These are phyloP conservation scores for Listronotus oregonensis DNA, from an alignment of 1,140 invertebrate genomes.

Conservation along the genomic window DNA sequence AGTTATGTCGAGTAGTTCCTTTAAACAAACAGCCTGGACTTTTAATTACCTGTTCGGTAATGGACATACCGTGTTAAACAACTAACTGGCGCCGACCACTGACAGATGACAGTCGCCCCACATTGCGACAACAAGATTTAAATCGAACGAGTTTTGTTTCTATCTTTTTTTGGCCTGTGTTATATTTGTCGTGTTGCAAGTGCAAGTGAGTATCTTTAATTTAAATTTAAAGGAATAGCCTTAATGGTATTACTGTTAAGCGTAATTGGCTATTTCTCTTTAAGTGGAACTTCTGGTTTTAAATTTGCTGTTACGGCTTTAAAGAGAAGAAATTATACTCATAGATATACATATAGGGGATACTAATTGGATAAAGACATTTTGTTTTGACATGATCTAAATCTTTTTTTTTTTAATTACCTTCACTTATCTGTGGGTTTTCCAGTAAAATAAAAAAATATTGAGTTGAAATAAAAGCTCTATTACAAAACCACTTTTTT, in stretches of 20 bases:
- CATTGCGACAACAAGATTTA: slow-evolving; percentile 46
- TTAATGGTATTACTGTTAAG: slow-evolving; percentile 30
- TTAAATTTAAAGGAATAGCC: slow-evolving; percentile 35
- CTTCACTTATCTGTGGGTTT: too few relatives aligned
- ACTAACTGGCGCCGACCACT: slow-evolving; percentile 49
- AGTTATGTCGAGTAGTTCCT: slow-evolving; percentile 51
- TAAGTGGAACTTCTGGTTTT: slow-evolving; percentile 32
- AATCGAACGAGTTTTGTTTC: slow-evolving; percentile 33
- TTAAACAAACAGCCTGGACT: slow-evolving; percentile 53
- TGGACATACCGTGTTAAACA: slow-evolving; percentile 56
- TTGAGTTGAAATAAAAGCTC: too few relatives aligned
- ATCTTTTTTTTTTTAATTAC: too few relatives aligned
- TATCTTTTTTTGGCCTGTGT: slow-evolving; percentile 20
- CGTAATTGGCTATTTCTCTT: slow-evolving; percentile 21
- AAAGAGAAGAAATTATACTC: too few relatives aligned
- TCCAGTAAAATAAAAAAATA: too few relatives aligned
- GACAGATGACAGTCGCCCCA: slow-evolving; percentile 53
- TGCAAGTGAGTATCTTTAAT: slow-evolving; percentile 27
- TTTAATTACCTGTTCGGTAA: slow-evolving; percentile 56
- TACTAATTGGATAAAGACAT: too few relatives aligned
- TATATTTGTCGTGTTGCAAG: slow-evolving; percentile 25
- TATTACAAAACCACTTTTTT: too few relatives aligned
- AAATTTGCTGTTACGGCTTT: not conserved
- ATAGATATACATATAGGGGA: too few relatives aligned
- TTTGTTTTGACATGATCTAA: too few relatives aligned